Evolutionary conservation across 2,113 vertebrate genomes (phyloP), one percentile per base, ranked within the genome.

Genomic region (Scolopax mira): DNA sequence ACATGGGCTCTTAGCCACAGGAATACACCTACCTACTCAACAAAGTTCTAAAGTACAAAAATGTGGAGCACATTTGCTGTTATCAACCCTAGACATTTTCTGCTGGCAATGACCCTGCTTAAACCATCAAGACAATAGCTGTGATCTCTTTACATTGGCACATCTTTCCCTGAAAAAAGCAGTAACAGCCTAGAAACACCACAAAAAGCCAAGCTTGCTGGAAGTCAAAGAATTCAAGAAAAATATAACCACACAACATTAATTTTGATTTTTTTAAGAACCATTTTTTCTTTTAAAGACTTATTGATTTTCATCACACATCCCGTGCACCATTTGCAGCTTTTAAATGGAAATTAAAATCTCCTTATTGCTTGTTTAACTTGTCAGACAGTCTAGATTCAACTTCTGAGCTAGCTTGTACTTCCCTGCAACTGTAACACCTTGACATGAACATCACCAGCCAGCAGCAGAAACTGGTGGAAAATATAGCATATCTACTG

Each of bases 361-460:
- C 60, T 79, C 8, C 51, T 81, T 10, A 72, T 11, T 33, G 42
- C 80, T 81, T 46, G 42, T 82, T 81, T 46, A 30, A 90, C 44
- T 86, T 93, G 52, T 65, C 81, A 90, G 19, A 84, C 87, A 73
- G 48, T 55, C 18, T 33, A 33, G n/a, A n/a, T 57, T 31, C 27
- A 28, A n/a, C 5, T 77, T 88, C 37, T 35, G 28, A 62, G 51
- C 46, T 71, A 74, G 30, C 13, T 41, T 79, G 48, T 49, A n/a
- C 64, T 87, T 93, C 69, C 64, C 18, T 81, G 17, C 48, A 77
- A 89, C 78, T 89, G 60, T 77, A 80, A 93, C n/a, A 91, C 24
- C 67, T 84, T 54, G 79, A 86, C 57, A 64, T 8, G 28, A 94
- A 65, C 71, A 92, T 21, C 81, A 90, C 57, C 78, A 82, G 13